Evolutionary conservation across 2,797 vertebrate genomes (phyloP), one percentile per base, ranked within the genome.

Genomic region (Perodicticus potto): DNA sequence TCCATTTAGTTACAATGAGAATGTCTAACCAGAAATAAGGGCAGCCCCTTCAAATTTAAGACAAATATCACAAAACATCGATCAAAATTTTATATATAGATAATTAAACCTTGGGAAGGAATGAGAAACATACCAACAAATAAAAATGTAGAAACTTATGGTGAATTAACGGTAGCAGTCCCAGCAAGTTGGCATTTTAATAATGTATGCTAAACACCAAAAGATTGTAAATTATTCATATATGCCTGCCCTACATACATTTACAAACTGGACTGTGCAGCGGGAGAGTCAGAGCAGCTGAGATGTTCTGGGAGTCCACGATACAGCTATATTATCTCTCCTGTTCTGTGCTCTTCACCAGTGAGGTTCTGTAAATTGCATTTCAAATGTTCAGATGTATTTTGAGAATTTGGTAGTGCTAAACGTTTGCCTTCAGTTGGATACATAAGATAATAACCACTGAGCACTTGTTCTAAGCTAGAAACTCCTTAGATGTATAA

Each of bases 151-250:
- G 91, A 93, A 11, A n/a, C 43, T 65, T 53, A 45, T 1, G 74
- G 27, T 80, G 29, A 94, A 74, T 19, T n/a, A 65, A 84, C 53
- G 74, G 63, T 7, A 73, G 37, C 59, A 74, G 74, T 29, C 19
- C 16, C 43, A 25, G 45, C 49, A 57, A 29, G 45, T 17, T 78
- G 23, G 12, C 32, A 49, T 92, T 86, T 97, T 89, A 97, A 96
- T 97, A 96, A 97, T 96, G 76, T 55, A 87, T 74, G 73, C 78
- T 72, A 77, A 96, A 95, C 3, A 13, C 10, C 29, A 43, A 49
- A 2, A 95, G 23, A 59, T 53, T 85, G 78, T 96, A 78, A 97
- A 97, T 97, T 96, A 98, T 96, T 97, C 83, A 98, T 59, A 40
- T 1, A 7, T n/a, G 43, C 67, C 81, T 67, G 86, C 86, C 86